Evolutionary conservation across 2,113 vertebrate species (phyloP).

Genomic region (Columba janthina): DNA sequence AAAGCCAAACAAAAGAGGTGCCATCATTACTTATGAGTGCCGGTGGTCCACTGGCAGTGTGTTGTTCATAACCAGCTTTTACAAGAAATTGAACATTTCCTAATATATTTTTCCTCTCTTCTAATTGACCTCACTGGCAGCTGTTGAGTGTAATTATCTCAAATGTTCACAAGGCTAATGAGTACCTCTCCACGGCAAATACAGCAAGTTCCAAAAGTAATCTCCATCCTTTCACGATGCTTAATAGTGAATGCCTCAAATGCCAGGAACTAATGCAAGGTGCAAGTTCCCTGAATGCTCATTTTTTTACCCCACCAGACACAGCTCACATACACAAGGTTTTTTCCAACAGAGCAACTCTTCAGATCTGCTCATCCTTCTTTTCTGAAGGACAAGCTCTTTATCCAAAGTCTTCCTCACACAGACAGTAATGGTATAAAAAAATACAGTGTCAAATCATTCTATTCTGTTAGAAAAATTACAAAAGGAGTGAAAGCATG

Average conservation of each 20-base stretch:
- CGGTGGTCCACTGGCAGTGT: background rate
- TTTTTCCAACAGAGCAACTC: background rate
- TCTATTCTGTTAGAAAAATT: background rate
- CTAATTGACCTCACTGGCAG: background rate
- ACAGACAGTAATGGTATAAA: background rate
- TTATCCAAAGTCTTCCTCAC: background rate
- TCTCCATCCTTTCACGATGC: background rate
- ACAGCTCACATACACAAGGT: background rate
- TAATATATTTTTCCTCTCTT: background rate
- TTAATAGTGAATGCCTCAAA: background rate
- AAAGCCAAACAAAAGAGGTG: background rate
- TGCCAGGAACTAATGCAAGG: background rate
- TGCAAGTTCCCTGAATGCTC: background rate
- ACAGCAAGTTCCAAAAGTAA: background rate
- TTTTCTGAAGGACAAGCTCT: background rate
- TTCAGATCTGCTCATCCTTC: background rate
- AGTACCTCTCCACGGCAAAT: background rate
- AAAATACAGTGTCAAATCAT: background rate
- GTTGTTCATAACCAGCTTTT: background rate
- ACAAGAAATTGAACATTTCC: background rate
- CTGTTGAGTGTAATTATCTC: background rate
- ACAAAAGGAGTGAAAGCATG: background rate
- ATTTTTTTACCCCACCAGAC: background rate
- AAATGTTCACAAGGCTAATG: background rate
- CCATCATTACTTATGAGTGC: background rate